These are phyloP conservation scores for Diadema setosum DNA, from an alignment of 35 echinoderm and acorn worm species.

Conservation along the genomic window DNA sequence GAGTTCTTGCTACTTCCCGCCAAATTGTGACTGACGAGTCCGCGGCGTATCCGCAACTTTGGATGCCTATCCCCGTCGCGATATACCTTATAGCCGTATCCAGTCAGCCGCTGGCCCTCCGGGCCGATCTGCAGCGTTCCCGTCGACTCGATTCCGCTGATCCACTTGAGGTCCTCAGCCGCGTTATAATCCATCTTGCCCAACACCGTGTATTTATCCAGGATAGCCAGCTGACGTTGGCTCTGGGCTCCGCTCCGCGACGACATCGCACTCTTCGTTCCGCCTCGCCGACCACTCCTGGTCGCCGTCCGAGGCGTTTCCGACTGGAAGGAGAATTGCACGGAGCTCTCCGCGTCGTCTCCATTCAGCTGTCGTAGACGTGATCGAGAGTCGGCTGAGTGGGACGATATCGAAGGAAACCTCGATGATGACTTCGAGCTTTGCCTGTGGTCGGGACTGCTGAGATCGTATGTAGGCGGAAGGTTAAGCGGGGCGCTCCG, in stretches of 20 bases:
- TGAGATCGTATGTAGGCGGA: neutral
- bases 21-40: constrained; percentile 81
- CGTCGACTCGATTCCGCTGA: constrained; percentile 65
- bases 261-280: neutral
- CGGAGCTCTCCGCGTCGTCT: neutral
- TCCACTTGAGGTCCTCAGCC: constrained; percentile 78
- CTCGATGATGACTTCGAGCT: neutral
- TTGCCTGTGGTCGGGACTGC: neutral
- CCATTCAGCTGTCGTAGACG: too few relatives aligned
- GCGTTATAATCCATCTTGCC: constrained; percentile 65
- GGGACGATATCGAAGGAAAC: too few relatives aligned
- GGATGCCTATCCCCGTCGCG: constrained; percentile 45
- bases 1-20: neutral
- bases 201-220: constrained; percentile 67
- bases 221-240: constrained; percentile 53
- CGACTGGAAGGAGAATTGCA: neutral
- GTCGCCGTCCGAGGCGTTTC: neutral
- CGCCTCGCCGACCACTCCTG: neutral
- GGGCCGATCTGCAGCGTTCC: constrained; percentile 61
- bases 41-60: constrained; percentile 65
- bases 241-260: neutral
- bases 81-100: constrained; percentile 63
- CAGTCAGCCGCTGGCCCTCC: constrained; percentile 1
- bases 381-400: too few relatives aligned
- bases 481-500: neutral